These are phyloP conservation scores for Rhopalosiphum maidis DNA, from an alignment of 1,140 invertebrate genomes.

Conservation along the genomic window DNA sequence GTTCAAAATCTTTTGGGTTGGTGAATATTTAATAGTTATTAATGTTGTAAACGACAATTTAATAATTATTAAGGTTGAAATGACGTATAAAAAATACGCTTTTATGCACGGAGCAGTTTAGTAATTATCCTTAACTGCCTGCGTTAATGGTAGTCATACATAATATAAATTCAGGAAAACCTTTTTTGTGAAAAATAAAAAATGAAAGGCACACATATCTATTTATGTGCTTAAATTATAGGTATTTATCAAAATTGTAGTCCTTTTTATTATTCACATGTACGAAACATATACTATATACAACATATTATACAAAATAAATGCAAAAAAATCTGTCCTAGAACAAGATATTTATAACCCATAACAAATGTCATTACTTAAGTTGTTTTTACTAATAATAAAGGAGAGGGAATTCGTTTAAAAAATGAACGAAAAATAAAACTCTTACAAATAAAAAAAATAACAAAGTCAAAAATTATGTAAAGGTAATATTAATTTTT, in stretches of 20 bases:
- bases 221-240: not conserved
- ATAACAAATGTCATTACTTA: not conserved
- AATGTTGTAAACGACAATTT: constrained; percentile 46
- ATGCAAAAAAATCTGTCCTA: not conserved
- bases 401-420: no score
- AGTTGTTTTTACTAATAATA: not conserved
- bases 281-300: not conserved
- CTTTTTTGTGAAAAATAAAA: not conserved
- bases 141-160: constrained; percentile 33
- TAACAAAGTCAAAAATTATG: not conserved
- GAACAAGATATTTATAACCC: not conserved
- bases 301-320: not conserved
- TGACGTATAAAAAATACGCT: constrained; percentile 16
- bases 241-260: not conserved
- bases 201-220: not conserved
- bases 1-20: not conserved
- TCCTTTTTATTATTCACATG: not conserved
- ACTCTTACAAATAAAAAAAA: no score
- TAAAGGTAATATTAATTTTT: not conserved
- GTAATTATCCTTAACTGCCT: constrained; percentile 25
- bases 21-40: constrained; percentile 43
- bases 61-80: constrained; percentile 39
- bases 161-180: constrained; percentile 10
- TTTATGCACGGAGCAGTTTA: constrained; percentile 22
- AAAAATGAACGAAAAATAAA: no score